These are phyloP conservation scores for Calameuta idolon DNA, from an alignment of 2,888 invertebrate species.

Conservation along the genomic window DNA sequence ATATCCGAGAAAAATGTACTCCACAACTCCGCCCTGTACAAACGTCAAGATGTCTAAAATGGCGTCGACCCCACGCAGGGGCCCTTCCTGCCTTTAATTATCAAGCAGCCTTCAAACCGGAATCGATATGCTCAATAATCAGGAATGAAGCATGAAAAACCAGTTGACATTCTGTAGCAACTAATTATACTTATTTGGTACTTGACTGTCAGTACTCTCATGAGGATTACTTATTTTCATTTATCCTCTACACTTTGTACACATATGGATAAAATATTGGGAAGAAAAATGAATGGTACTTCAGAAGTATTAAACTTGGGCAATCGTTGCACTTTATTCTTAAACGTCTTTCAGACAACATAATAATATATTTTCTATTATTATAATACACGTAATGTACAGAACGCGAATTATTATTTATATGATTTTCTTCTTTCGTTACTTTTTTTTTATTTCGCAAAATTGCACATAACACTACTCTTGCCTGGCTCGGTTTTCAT, in stretches of 20 bases:
- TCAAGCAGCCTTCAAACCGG: background rate
- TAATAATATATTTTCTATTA: conserved; percentile 18
- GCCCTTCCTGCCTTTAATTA: background rate
- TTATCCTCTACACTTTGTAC: background rate
- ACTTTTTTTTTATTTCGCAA: conserved; percentile 11
- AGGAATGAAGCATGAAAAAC: background rate
- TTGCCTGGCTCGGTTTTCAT: conserved; percentile 25
- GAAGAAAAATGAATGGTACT: background rate
- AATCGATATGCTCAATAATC: background rate
- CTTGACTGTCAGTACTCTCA: background rate
- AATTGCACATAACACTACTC: conserved; percentile 19
- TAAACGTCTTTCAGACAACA: conserved; percentile 17
- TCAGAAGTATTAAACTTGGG: conserved; percentile 8
- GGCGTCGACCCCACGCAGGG: background rate
- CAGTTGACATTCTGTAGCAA: background rate
- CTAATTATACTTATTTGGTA: background rate
- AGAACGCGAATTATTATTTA: conserved; percentile 15
- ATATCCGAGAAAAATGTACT: background rate
- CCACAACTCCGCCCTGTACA: conserved; percentile 31
- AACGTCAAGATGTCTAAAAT: conserved; percentile 26
- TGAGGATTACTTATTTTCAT: background rate
- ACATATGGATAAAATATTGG: background rate
- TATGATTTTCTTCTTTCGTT: conserved; percentile 1
- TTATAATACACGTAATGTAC: conserved; percentile 24
- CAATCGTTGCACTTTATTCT: conserved; percentile 28